Conservation (phyloP, 2,888 invertebrate species). For the Apoda limacodes region DNA sequence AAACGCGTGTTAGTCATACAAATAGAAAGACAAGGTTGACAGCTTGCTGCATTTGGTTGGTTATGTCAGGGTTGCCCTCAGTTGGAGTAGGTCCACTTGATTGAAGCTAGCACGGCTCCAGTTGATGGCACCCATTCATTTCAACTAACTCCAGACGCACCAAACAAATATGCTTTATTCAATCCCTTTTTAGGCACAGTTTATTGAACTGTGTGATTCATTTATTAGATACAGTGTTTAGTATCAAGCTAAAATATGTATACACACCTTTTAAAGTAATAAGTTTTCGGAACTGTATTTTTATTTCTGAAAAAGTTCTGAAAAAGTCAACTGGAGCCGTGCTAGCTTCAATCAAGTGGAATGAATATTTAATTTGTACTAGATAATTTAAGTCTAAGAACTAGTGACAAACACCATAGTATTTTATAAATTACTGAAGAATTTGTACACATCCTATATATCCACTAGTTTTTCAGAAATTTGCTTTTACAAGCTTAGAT, state of each 20-base stretch:
- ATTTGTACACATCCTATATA: too few relatives aligned
- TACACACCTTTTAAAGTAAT: too few relatives aligned
- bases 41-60: conserved; percentile 61
- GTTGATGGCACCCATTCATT: conserved; percentile 39
- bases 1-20: conserved; percentile 36
- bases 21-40: conserved; percentile 58
- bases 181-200: conserved; percentile 36
- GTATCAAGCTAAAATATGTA: too few relatives aligned
- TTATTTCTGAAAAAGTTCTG: too few relatives aligned
- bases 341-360: neutral
- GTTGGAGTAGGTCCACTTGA: conserved; percentile 30
- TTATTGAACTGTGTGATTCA: conserved; percentile 45
- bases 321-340: too few relatives aligned
- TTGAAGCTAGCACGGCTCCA: conserved; percentile 29
- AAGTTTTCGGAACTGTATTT: too few relatives aligned
- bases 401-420: too few relatives aligned
- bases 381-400: too few relatives aligned
- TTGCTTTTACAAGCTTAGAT: too few relatives aligned
- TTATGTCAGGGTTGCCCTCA: conserved; percentile 58
- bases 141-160: conserved; percentile 26
- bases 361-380: conserved; percentile 17
- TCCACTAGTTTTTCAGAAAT: too few relatives aligned
- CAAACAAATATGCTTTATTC: conserved; percentile 28
- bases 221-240: too few relatives aligned
- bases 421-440: too few relatives aligned